phyloP scores from a whole-genome alignment of 2,797 vertebrate genomes.

The Aulostomus chinensis region DNA sequence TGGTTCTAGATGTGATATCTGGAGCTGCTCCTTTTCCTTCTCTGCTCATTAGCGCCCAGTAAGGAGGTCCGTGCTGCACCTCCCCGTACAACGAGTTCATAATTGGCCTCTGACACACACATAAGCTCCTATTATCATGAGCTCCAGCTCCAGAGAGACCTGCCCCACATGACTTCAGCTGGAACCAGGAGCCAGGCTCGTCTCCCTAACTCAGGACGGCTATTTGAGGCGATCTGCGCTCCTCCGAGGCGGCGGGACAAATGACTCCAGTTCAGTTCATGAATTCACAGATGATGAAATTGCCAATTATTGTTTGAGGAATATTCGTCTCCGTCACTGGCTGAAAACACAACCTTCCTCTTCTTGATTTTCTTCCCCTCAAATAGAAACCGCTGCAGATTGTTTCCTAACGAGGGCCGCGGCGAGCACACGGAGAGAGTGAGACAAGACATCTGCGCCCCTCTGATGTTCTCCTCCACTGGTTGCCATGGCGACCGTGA shows the following conservation, averaged over 20 bases:
- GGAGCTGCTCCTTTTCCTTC: no score
- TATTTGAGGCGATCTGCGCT: conserved; percentile 31
- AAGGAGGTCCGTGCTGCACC: no score
- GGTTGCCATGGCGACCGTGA: conserved; percentile 45
- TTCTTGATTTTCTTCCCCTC: neutral
- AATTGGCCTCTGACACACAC: no score
- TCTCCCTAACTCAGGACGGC: conserved; percentile 1
- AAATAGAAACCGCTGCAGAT: conserved; percentile 38
- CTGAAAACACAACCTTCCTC: conserved; percentile 20
- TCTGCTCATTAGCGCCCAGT: no score
- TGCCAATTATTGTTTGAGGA: conserved; percentile 44
- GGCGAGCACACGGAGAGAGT: neutral
- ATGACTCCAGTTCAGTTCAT: conserved; percentile 43
- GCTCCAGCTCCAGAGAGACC: neutral
- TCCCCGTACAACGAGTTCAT: no score
- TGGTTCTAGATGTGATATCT: no score
- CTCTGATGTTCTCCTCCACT: conserved; percentile 32
- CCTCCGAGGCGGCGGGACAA: conserved; percentile 33
- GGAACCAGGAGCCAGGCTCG: conserved; percentile 7
- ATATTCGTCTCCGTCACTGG: conserved; percentile 27
- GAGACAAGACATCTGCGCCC: conserved; percentile 36
- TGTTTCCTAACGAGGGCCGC: conserved; percentile 56
- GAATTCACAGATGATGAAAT: conserved; percentile 50
- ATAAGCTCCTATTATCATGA: no score
- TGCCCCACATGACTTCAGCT: conserved; percentile 1